Evolutionary conservation across 2,797 vertebrate genomes (phyloP), one percentile per base, ranked within the genome.

Genomic region (Poeciliopsis paucimaculata): DNA sequence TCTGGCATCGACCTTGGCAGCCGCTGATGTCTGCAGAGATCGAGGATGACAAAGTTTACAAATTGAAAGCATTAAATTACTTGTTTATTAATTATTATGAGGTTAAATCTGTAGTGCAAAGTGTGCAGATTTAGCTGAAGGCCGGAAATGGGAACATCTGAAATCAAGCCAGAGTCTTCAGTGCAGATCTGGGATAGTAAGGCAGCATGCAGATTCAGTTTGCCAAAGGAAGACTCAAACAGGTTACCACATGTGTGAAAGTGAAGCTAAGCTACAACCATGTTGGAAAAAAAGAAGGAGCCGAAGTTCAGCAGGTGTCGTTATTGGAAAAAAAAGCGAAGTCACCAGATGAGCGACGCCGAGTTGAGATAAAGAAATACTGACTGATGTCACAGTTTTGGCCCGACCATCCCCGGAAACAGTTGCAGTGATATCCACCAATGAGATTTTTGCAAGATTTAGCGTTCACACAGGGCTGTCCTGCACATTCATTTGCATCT

Each of bases 401-500:
- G 96, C 98, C 98, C 86, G 96, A 97, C 98, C 98, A 99, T 97
- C 97, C 98, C 89, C 95, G 95, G 95, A 97, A 95, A 97, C 98
- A 99, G 96, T 95, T 92, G 96, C 98, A 99, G 97, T 96, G 97
- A 98, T 98, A 99, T 97, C 98, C 97, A 94, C 98, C 98, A 97
- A 99, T 98, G 96, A 99, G 95, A 97, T 99, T 99, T 99, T 98
- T 99, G 98, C 98, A 99, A 96, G 96, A 97, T 90, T 95, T 88
- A 97, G 98, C 97, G 89, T 99, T 97, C 94, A 96, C 94, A 93
- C 98, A 99, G 94, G 97, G 98, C 84, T 95, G 96, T 93, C 94
- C 96, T 91, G 96, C 93, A 91, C 98, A 99, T 94, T 99, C 98
- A 97, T 99, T 98, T 94, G 96, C 96, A 98, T 99, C 98, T 99